These are phyloP conservation scores for Idaea straminata DNA, from an alignment of 2,888 invertebrate genomes.

Conservation along the genomic window DNA sequence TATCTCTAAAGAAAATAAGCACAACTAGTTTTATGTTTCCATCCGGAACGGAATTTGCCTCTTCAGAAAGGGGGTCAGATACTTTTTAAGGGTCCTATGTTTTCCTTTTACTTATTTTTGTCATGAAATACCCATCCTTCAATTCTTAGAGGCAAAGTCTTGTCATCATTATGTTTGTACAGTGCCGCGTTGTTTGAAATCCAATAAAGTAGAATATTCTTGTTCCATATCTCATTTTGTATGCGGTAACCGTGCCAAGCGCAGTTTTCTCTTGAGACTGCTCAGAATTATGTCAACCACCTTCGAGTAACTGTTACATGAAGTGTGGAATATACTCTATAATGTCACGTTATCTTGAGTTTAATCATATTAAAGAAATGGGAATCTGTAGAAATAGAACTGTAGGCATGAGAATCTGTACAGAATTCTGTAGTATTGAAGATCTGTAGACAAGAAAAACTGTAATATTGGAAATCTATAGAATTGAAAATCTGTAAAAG, in stretches of 20 bases:
- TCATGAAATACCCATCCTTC: neutral
- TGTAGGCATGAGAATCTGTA: too few species aligned
- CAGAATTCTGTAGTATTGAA: too few species aligned
- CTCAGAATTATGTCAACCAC: neutral
- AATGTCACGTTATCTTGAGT: neutral
- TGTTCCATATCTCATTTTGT: conserved; percentile 2
- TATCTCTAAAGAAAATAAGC: neutral
- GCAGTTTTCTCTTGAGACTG: conserved; percentile 2
- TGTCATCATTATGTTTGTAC: neutral
- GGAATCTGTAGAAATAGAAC: too few species aligned
- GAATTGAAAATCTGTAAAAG: too few species aligned
- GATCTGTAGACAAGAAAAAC: too few species aligned
- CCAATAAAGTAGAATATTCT: neutral
- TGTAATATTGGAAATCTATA: too few species aligned
- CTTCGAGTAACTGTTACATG: neutral
- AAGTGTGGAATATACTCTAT: neutral
- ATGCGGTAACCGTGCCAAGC: neutral
- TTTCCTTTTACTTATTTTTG: neutral
- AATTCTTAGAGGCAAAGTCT: too few species aligned
- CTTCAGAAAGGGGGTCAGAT: neutral
- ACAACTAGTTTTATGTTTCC: neutral
- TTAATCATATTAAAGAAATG: too few species aligned
- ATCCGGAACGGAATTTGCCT: neutral
- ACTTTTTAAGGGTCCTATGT: neutral
- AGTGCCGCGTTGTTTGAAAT: neutral